phyloP scores from a whole-genome alignment of 2,113 vertebrate genomes.

The Apaloderma vittatum region DNA sequence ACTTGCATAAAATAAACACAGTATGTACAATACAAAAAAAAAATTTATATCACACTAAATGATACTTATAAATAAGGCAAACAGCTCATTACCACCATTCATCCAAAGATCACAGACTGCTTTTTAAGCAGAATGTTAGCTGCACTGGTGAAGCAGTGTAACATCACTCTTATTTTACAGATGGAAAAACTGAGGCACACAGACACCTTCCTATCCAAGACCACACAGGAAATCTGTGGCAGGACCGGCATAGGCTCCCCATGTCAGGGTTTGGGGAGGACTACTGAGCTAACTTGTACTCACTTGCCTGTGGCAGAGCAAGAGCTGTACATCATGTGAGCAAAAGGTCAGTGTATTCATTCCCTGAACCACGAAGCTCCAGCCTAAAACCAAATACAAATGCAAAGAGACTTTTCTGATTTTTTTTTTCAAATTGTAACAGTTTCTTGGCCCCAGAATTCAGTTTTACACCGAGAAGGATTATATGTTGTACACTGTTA shows the following conservation, averaged over 20 bases:
- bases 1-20: conserved; percentile 53
- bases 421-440: not conserved
- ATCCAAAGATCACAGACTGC: conserved; percentile 53
- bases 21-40: conserved; percentile 30
- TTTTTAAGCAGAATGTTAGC: conserved; percentile 56
- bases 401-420: not conserved
- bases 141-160: not conserved
- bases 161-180: conserved; percentile 45
- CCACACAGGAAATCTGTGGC: conserved; percentile 62
- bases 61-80: conserved; percentile 54
- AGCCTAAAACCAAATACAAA: not conserved
- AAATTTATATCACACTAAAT: conserved; percentile 37
- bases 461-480: not conserved
- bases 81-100: conserved; percentile 60
- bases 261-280: not conserved
- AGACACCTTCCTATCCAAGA: conserved; percentile 56
- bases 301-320: not conserved
- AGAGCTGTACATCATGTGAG: not conserved
- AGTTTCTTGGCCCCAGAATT: not conserved
- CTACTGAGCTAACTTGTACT: not conserved
- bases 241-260: conserved; percentile 14
- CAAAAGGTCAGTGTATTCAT: not conserved
- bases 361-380: not conserved
- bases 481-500: not conserved
- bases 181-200: conserved; percentile 62